Conservation (phyloP, 2,113 vertebrate species). For the Tragelaphus strepsiceros region DNA sequence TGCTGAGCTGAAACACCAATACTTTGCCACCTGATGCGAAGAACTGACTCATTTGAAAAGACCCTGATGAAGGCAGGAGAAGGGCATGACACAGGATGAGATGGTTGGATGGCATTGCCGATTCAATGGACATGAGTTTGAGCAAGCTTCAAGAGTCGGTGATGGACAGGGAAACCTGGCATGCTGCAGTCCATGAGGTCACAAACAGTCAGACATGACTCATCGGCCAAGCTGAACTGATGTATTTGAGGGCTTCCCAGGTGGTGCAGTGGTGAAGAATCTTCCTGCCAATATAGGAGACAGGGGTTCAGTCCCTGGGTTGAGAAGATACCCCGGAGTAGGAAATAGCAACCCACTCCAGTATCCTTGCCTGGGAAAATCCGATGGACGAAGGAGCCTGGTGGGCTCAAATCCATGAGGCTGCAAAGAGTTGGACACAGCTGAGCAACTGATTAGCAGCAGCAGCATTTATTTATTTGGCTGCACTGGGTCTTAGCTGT, state of each 20-base stretch:
- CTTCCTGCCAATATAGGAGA: neutral
- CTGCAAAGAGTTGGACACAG: neutral
- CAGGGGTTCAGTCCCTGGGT: neutral
- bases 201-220: fast-evolving
- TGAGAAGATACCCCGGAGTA: neutral
- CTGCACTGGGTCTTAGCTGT: neutral
- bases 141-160: neutral
- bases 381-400: neutral
- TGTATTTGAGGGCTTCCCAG: neutral
- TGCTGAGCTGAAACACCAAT: neutral
- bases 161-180: neutral
- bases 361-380: neutral
- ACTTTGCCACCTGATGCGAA: neutral
- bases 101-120: neutral
- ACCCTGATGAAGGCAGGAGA: neutral
- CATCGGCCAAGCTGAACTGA: neutral
- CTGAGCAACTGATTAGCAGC: neutral
- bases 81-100: neutral
- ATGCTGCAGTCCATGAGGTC: neutral
- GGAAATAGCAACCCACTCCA: neutral
- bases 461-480: neutral
- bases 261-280: neutral
- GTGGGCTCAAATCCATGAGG: neutral
- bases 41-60: neutral
- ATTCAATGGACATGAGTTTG: neutral